Conservation (phyloP, 1,140 invertebrate species). For the Xylocopa sonorina region DNA sequence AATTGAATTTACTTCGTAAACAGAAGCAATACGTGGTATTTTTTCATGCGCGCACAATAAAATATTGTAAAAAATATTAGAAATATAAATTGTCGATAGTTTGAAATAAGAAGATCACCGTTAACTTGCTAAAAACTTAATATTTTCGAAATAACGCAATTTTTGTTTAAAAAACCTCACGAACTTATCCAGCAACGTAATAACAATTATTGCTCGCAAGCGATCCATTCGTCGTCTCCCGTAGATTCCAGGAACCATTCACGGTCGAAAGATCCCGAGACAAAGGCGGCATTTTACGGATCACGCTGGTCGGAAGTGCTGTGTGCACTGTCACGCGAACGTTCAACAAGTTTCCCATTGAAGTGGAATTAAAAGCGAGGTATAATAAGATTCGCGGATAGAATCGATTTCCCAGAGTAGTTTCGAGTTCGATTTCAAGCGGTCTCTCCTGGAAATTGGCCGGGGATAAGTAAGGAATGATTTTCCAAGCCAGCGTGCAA, state of each 20-base stretch:
- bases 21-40: too few relatives aligned
- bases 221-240: too few relatives aligned
- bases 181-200: too few relatives aligned
- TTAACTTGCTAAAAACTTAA: too few relatives aligned
- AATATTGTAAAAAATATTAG: too few relatives aligned
- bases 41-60: too few relatives aligned
- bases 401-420: constrained; percentile 47
- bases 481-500: constrained; percentile 28
- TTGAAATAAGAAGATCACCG: too few relatives aligned
- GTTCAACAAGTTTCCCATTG: constrained; percentile 51
- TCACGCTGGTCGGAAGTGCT: background rate
- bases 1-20: too few relatives aligned
- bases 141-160: too few relatives aligned
- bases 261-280: background rate
- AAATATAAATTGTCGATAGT: too few relatives aligned
- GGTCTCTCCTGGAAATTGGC: constrained; percentile 43
- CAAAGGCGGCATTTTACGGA: constrained; percentile 3
- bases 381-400: constrained; percentile 46
- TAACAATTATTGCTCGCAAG: too few relatives aligned
- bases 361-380: constrained; percentile 50
- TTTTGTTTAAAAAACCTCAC: too few relatives aligned
- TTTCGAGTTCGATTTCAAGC: constrained; percentile 45
- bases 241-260: background rate
- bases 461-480: constrained; percentile 41
- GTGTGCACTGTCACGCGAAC: constrained; percentile 37